Conservation (phyloP, 2,113 vertebrate genomes). For the Melozone crissalis region DNA sequence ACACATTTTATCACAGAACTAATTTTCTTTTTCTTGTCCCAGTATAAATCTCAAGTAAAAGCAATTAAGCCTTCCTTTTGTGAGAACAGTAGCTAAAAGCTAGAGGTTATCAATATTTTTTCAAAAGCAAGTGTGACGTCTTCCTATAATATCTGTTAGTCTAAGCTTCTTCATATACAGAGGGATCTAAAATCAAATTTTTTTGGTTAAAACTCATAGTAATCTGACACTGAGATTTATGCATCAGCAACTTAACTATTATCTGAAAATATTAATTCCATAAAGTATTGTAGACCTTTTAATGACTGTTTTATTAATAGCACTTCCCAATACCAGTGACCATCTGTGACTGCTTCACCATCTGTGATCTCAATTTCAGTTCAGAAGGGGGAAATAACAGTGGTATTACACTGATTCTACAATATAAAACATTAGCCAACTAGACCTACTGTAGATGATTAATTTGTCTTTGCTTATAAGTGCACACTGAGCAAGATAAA, state of each 20-base stretch:
- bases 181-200: background rate
- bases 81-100: background rate
- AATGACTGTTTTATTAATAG: constrained; percentile 32
- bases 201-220: background rate
- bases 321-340: background rate
- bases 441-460: constrained; percentile 10
- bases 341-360: constrained; percentile 38
- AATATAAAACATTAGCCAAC: constrained; percentile 11
- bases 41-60: background rate
- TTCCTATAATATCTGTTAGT: background rate
- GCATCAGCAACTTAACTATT: background rate
- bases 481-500: constrained; percentile 12
- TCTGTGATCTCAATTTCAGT: constrained; percentile 32
- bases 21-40: background rate
- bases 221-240: background rate
- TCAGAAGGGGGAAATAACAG: background rate
- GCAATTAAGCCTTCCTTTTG: background rate
- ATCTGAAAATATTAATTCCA: background rate
- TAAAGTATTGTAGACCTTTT: background rate
- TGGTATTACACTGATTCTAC: background rate
- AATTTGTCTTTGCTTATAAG: constrained; percentile 42
- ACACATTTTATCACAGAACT: background rate
- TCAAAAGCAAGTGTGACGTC: background rate
- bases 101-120: background rate
- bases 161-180: background rate